Conservation (phyloP, 2,113 vertebrate genomes). For the Tragelaphus scriptus region DNA sequence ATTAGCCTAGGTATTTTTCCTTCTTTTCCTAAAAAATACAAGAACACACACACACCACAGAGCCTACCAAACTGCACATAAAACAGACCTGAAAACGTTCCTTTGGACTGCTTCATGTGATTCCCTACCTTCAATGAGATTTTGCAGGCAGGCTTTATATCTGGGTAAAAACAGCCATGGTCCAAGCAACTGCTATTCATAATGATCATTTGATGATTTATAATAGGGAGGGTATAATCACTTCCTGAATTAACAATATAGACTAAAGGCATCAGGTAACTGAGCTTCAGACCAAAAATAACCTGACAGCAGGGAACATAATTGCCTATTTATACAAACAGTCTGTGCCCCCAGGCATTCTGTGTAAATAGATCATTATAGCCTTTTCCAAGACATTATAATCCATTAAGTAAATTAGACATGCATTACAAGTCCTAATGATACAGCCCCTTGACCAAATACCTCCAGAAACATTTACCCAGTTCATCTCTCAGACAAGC, state of each 20-base stretch:
- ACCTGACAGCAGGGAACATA: constrained; percentile 45
- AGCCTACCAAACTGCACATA: not conserved
- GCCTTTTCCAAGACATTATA: constrained; percentile 66
- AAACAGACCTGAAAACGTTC: not conserved
- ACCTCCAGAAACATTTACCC: constrained; percentile 44
- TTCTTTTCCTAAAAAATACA: constrained; percentile 7
- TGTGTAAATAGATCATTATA: constrained; percentile 65
- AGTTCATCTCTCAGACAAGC: not conserved
- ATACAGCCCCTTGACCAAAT: constrained; percentile 29
- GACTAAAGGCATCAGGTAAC: constrained; percentile 46
- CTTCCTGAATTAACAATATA: constrained; percentile 42
- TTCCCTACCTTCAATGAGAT: not conserved
- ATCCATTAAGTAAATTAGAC: constrained; percentile 69
- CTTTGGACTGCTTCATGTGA: not conserved
- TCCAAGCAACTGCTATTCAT: not conserved
- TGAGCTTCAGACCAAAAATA: constrained; percentile 49
- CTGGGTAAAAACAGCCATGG: not conserved
- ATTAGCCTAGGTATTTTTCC: not conserved
- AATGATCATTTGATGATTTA: constrained; percentile 57
- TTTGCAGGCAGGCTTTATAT: not conserved
- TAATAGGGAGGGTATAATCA: constrained; percentile 36
- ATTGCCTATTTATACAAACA: constrained; percentile 68
- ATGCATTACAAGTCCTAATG: constrained; percentile 54
- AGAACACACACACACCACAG: not conserved
- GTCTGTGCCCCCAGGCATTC: constrained; percentile 53